A percentile compares a stretch with the other conserved stretches of the same genome.
phyloP scores from a whole-genome alignment of 2,113 vertebrate genomes.

The Fulica atra region DNA sequence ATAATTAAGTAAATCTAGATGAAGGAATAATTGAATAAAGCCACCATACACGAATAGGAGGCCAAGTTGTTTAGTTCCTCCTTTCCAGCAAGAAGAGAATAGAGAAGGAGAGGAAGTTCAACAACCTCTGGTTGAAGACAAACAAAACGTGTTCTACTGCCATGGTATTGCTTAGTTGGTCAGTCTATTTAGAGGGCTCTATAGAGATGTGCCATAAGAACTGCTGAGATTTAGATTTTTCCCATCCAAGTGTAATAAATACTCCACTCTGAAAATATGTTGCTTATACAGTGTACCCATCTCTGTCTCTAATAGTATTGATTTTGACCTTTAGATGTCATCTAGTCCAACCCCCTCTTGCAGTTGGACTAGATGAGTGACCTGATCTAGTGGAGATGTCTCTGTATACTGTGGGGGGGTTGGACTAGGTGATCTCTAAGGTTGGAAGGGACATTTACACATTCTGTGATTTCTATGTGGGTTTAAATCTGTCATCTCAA shows the following conservation, averaged over 20 bases:
- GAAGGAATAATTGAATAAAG: background rate
- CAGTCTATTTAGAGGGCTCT: background rate
- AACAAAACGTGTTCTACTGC: background rate
- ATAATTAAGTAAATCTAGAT: background rate
- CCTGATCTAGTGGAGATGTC: no score
- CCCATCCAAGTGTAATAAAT: background rate
- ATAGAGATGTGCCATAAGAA: background rate
- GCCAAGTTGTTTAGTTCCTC: background rate
- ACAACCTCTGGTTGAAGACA: background rate
- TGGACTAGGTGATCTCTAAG: no score
- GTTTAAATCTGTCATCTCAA: background rate
- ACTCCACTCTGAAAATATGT: background rate
- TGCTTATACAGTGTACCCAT: background rate
- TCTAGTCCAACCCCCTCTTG: no score
- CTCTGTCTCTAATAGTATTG: background rate
- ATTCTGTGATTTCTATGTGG: background rate
- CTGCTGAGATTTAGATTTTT: background rate
- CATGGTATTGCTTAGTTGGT: background rate
- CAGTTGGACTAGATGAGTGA: no score
- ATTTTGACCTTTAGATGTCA: no score
- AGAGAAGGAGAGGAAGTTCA: background rate
- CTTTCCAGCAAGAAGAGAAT: background rate
- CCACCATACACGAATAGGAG: background rate
- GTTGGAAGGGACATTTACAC: no score
- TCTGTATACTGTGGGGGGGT: no score